phyloP scores from a whole-genome alignment of 2,113 vertebrate species.

The Echinops telfairi region DNA sequence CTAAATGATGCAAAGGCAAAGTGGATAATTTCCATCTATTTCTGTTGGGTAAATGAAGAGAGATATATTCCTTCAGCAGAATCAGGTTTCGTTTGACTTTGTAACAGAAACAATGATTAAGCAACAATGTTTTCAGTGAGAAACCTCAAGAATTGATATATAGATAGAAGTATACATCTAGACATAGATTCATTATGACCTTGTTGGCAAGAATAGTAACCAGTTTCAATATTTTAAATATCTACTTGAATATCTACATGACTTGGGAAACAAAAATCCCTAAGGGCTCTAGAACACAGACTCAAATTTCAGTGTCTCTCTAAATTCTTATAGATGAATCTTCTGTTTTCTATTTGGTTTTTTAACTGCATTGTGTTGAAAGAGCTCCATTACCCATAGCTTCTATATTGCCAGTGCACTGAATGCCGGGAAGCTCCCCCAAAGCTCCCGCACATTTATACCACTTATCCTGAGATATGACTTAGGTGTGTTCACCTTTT shows the following conservation, averaged over 20 bases:
- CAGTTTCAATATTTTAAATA: neutral
- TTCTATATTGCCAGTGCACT: neutral
- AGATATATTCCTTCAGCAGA: neutral
- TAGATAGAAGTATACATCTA: neutral
- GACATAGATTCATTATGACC: too few relatives aligned
- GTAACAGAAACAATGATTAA: neutral
- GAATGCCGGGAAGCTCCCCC: neutral
- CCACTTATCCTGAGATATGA: neutral
- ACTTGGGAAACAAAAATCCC: neutral
- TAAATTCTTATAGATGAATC: neutral
- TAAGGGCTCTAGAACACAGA: neutral
- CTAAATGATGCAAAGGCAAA: constrained; percentile 28
- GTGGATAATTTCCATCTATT: neutral
- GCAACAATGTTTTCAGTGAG: neutral
- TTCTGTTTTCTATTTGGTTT: neutral
- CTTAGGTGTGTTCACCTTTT: neutral
- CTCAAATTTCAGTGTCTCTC: neutral
- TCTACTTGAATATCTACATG: neutral
- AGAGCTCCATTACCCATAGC: neutral
- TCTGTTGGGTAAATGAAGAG: neutral
- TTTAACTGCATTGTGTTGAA: neutral
- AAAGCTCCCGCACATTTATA: neutral
- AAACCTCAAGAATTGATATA: neutral
- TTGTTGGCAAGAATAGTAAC: too few relatives aligned
- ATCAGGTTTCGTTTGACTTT: constrained; percentile 1